Conservation (phyloP, 2,113 vertebrate genomes). For the Rissa tridactyla region DNA sequence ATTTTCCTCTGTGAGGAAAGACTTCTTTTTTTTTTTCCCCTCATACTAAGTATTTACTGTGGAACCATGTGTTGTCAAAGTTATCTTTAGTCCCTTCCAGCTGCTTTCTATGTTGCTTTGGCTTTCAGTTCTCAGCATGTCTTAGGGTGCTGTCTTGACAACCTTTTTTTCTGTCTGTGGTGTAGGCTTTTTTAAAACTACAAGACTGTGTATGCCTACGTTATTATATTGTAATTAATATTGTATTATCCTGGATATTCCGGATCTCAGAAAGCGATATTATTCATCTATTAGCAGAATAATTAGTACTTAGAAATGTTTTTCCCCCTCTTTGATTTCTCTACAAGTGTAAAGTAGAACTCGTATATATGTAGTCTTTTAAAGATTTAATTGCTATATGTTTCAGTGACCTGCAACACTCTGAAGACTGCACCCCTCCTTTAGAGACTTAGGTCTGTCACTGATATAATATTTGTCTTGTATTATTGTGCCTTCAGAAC, state of each 20-base stretch:
- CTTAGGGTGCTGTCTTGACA: background rate
- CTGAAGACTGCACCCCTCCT: background rate
- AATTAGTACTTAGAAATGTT: background rate
- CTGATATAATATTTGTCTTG: background rate
- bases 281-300: background rate
- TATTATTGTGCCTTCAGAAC: background rate
- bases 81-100: background rate
- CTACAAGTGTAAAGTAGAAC: background rate
- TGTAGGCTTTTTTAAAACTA: background rate
- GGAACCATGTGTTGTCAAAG: background rate
- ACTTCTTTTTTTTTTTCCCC: rapidly evolving
- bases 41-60: background rate
- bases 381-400: background rate
- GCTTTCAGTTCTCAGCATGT: background rate
- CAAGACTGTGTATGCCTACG: rapidly evolving
- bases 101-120: background rate
- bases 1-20: background rate
- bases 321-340: background rate
- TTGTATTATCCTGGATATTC: background rate
- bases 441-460: background rate
- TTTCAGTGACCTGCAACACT: background rate
- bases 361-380: background rate
- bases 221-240: background rate
- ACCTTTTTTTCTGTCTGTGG: background rate
- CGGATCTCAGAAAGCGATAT: background rate